Percentiles rank a stretch among this genome's conserved stretches.
Conservation (phyloP, 2,888 invertebrate species). For the Netelia inedita region DNA sequence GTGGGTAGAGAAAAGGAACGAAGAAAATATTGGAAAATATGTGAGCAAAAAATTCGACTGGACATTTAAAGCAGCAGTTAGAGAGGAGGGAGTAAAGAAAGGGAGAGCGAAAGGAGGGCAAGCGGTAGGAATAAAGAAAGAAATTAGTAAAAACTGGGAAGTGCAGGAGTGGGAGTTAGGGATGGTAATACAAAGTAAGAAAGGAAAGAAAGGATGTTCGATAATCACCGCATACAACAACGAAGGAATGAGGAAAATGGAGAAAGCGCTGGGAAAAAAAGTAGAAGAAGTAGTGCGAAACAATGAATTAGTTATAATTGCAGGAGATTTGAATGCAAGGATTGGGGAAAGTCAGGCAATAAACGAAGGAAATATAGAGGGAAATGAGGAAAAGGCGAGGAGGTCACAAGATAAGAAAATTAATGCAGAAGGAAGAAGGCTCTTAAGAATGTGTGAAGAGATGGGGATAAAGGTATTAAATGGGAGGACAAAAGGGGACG, state of each 20-base stretch:
- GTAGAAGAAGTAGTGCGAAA: conserved; percentile 5
- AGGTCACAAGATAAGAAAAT: conserved; percentile 12
- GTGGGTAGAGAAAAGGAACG: too few species aligned
- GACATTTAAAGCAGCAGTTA: too few species aligned
- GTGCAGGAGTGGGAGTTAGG: neutral
- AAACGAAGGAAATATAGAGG: neutral
- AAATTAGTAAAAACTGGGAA: neutral
- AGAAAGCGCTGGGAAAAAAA: neutral
- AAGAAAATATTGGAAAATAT: too few species aligned
- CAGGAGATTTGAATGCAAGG: conserved; percentile 36
- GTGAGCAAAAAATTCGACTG: too few species aligned
- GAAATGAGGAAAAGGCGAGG: conserved; percentile 17
- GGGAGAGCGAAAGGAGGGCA: conserved; percentile 15
- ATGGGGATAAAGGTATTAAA: conserved; percentile 49
- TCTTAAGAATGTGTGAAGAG: conserved; percentile 18
- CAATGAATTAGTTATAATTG: conserved; percentile 4
- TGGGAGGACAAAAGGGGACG: conserved; percentile 61
- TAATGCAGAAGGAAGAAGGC: conserved; percentile 18
- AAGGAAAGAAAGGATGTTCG: neutral
- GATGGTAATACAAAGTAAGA: neutral
- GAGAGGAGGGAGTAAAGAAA: conserved; percentile 14
- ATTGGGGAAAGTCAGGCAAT: neutral
- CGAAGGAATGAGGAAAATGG: neutral
- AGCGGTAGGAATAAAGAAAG: conserved; percentile 26
- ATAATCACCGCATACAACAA: neutral